Evolutionary conservation across 2,113 vertebrate species (phyloP), one percentile per base, ranked within the genome.

Genomic region (Ptilorrhoa leucosticta): DNA sequence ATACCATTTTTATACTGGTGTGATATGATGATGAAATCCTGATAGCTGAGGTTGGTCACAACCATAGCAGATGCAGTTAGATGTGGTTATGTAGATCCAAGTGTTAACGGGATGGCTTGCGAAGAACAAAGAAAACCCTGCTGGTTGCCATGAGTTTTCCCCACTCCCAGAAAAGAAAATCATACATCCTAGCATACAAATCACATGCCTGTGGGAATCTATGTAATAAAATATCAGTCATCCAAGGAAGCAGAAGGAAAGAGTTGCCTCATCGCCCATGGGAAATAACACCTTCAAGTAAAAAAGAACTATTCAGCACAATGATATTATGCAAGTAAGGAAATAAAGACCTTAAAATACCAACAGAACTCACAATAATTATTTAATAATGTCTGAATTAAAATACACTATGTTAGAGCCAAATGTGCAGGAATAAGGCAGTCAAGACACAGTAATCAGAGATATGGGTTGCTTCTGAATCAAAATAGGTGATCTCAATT

Each of bases 221-320:
- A 96, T 87, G 94, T 50, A 96, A 96, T 87, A 97, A 96, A 95
- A 93, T 96, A 94, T 96, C 96, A 96, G 91, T 83, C 96, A 96
- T 97, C 95, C 86, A 83, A 85, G 79, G 84, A 89, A 96, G 69
- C 87, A 93, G 96, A 94, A 96, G 84, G 81, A 96, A 96, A 96
- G 76, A 92, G 75, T 66, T 93, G 90, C 61, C 77, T 95, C 95
- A 96, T 95, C 75, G 40, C 93, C 86, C 86, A 80, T 72, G 91
- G 94, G 90, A 94, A 96, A 93, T 63, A 97, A 96, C 63, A 98
- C 86, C 93, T 96, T 93, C 77, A 94, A 96, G 92, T 81, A 66
- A 94, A 94, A 96, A 93, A 96, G 39, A 96, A 40, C 92, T 79
- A 37, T 86, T 96, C 79, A 94, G 92, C 94, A 89, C 27, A 61